Conservation (phyloP, 1,140 invertebrate genomes). For the Caenorhabditis tropicalis region DNA sequence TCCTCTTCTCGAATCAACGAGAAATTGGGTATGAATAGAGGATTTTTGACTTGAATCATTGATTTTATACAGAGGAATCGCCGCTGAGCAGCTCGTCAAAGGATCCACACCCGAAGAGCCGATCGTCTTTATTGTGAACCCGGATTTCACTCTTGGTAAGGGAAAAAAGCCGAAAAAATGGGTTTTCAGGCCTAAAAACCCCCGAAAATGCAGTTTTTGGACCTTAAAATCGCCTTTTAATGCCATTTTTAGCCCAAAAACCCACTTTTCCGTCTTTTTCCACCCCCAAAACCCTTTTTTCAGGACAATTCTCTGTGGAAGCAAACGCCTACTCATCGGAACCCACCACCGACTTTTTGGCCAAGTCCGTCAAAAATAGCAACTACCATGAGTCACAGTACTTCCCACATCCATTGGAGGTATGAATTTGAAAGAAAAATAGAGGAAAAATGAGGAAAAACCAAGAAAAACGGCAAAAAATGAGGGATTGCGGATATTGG, state of each 20-base stretch:
- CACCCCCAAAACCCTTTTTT: no score
- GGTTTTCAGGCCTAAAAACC: no score
- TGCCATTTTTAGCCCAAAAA: no score
- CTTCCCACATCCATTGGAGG: constrained; percentile 17
- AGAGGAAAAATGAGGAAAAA: neutral
- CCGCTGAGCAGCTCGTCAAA: neutral
- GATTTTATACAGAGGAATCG: neutral
- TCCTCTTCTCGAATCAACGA: constrained; percentile 42
- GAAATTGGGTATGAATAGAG: neutral
- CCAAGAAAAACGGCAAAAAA: no score
- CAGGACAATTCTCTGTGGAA: no score
- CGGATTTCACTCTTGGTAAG: constrained; percentile 48
- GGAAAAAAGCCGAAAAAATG: no score
- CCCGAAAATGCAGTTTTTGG: no score
- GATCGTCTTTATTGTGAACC: constrained; percentile 41
- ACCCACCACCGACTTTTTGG: neutral
- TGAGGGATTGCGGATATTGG: no score
- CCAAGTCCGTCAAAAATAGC: neutral
- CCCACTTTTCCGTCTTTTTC: no score
- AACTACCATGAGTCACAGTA: constrained; percentile 4
- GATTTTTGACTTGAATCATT: neutral
- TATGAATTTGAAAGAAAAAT: neutral
- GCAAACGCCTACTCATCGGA: neutral
- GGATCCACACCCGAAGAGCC: constrained; percentile 5
- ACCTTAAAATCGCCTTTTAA: no score